phyloP scores from a whole-genome alignment of 2,888 invertebrate species.

The Gymnosoma rotundatum region DNA sequence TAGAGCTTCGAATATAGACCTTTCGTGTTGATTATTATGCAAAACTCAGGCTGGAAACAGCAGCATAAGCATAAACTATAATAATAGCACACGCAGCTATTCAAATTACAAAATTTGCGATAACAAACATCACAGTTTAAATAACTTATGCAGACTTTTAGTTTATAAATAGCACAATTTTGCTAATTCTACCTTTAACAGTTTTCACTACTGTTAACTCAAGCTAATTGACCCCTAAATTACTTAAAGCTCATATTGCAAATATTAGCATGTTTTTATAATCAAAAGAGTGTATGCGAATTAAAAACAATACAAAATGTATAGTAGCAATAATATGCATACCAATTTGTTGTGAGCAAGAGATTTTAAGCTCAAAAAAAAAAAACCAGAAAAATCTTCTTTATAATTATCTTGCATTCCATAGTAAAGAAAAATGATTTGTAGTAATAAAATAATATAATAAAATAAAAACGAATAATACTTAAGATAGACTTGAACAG shows the following conservation, averaged over 20 bases:
- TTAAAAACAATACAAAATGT: background rate
- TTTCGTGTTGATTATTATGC: slow-evolving; percentile 48
- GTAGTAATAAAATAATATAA: too few species aligned
- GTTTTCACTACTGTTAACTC: slow-evolving; percentile 28
- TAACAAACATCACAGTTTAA: background rate
- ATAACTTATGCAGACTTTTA: background rate
- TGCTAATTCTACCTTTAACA: slow-evolving; percentile 5
- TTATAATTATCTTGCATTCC: too few species aligned
- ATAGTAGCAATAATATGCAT: slow-evolving; percentile 1
- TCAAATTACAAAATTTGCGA: background rate
- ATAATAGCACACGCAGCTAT: too few species aligned
- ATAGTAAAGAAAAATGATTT: too few species aligned
- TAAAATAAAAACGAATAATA: too few species aligned
- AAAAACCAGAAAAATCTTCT: too few species aligned
- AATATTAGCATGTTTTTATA: slow-evolving; percentile 30
- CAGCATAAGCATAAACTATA: slow-evolving; percentile 4
- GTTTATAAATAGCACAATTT: background rate
- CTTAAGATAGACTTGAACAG: too few species aligned
- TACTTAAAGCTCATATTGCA: background rate
- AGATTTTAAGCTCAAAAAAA: background rate
- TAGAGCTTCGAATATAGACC: slow-evolving; percentile 5
- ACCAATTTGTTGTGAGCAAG: slow-evolving; percentile 20
- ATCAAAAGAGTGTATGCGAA: slow-evolving; percentile 9
- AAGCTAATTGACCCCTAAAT: slow-evolving; percentile 15
- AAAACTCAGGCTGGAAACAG: slow-evolving; percentile 3